Base-by-base conservation (phyloP, 2,888 invertebrate genomes). In the Tinea semifulvella region DNA sequence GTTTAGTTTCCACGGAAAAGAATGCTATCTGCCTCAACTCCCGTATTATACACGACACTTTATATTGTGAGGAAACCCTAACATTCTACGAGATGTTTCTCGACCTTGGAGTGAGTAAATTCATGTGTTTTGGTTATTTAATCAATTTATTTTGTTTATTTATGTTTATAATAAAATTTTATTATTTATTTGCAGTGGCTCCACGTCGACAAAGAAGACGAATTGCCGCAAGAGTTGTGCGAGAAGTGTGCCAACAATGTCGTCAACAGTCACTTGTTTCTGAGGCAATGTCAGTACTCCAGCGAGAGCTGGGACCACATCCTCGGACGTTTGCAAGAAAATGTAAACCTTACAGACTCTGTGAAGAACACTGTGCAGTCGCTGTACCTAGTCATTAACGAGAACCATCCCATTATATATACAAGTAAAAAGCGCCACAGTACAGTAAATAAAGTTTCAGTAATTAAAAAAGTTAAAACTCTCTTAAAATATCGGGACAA, bases 201-300 rank as follows among this genome's bases (percentile, higher is more conserved):
- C 2, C 58, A 75, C 72, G 53, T 70, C 1, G 28, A 49, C 2
- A 42, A 48, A 16, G 74, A 74, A 43, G 49, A 54, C 0, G 50
- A 49, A 4, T 49, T 77, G 10, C 75, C 77, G 2, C 58, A 66
- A 52, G 57, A 63, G 0, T 42, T 77, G 1, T 77, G 77, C 44
- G 47, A 49, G 26, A 56, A 52, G 28, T 77, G 77, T 55, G 65
- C 72, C 2, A 57, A 53, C 18, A 55, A 57, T 43, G 53, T 62
- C 6, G 55, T 59, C 2, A 68, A 63, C 44, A 59, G 65, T 14
- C 76, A 68, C 46, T 47, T 71, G 5, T 75, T 76, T 43, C 52
- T 58, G 48, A 69, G 63, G 52, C 54, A 72, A 11, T 61, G 56
- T 43, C 50, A 60, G 13, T 56, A 64, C 19, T 68, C 74, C 2